Base-by-base conservation (phyloP, 1,140 invertebrate genomes). In the Drosophila kohkoa region DNA sequence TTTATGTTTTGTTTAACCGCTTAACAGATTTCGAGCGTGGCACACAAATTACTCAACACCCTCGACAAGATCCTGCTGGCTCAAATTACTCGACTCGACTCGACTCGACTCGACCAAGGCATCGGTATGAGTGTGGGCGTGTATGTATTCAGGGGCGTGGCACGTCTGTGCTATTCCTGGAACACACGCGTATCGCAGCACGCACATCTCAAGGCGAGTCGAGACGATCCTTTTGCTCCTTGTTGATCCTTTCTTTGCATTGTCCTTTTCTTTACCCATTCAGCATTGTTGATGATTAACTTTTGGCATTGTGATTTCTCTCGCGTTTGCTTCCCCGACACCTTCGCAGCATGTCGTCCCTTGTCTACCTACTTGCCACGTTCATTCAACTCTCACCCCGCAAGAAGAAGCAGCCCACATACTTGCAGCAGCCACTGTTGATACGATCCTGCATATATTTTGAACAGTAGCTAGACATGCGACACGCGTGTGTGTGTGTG, bases 31-130 rank as follows among this genome's bases (percentile, higher is more conserved):
- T 85, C 48, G 65, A 69, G 57, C 57, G 83, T 69, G 65, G 70
- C 83, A 49, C 83, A 88, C 85, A 88, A 88, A 88, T 88, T 88
- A 88, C 77, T 88, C 83, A 88, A 88, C 83, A 88, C 80, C 77
- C 15, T 57, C 20, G 58, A 80, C 60, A 46, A 58, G 32, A 41
- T 88, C 74, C 85, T 89, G 64, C 41, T 55, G 86, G 71, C 69
- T 90, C 85, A 30, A 51, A 66, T 89, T 89, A 80, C 82, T 20
- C 13, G 28, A 32, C 30, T 25, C 20, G 20, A 25, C 25, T 20
- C 16, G 15, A 80, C 82, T 20, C n/a, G 28, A 32, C 30, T 25
- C 20, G 20, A 25, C 25, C 2, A 5, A 52, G 32, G 11, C 28
- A 55, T 67, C 6, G 66, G 49, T 64, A 52, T 72, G 41, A 59